Percentiles rank a stretch among this genome's conserved stretches.
Conservation (phyloP, 2,888 invertebrate species). For the Hydrotaea diabolus region DNA sequence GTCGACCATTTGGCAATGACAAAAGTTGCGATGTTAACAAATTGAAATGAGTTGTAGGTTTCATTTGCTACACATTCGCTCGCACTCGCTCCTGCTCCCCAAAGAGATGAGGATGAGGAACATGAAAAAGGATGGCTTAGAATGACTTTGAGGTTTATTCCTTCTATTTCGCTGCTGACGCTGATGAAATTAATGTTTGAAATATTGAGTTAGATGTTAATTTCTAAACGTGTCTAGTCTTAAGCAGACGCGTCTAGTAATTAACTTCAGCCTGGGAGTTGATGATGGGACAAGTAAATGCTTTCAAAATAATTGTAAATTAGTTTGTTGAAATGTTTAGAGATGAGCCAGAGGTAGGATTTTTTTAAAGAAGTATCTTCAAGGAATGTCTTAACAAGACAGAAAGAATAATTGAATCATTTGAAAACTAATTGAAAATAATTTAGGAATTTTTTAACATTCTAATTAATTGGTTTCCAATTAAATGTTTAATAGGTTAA, state of each 20-base stretch:
- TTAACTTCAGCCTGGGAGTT: not conserved
- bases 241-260: too few species aligned
- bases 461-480: too few species aligned
- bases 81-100: too few species aligned
- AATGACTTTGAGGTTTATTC: not conserved
- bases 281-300: not conserved
- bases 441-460: too few species aligned
- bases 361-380: too few species aligned
- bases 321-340: not conserved
- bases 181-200: not conserved
- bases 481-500: too few species aligned
- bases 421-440: too few species aligned
- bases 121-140: not conserved
- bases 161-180: not conserved
- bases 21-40: slow-evolving; percentile 62
- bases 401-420: too few species aligned
- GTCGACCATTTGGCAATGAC: slow-evolving; percentile 62
- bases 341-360: not conserved
- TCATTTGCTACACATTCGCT: not conserved
- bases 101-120: too few species aligned
- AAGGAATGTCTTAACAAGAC: too few species aligned
- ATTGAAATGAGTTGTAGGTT: slow-evolving; percentile 47
- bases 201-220: slow-evolving; percentile 25
- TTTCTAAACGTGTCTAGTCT: not conserved
- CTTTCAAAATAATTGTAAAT: not conserved